Evolutionary conservation across 2,113 vertebrate genomes (phyloP).

Genomic region (Eonycteris spelaea): DNA sequence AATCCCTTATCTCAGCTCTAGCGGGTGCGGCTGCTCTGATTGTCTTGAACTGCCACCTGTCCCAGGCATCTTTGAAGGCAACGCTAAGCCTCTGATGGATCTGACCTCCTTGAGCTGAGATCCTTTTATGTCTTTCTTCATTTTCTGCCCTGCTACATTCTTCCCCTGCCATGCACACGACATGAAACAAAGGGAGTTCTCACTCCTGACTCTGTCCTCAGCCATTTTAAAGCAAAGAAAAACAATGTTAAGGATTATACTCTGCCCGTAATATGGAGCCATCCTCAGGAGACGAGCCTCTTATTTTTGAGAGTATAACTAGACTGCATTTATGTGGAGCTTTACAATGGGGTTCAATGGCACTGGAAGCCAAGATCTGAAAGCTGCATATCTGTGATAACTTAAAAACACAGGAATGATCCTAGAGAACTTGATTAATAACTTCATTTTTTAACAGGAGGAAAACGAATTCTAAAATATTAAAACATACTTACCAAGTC

Average conservation of each 20-base stretch:
- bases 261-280: constrained; percentile 78
- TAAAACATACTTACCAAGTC: neutral
- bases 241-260: constrained; percentile 87
- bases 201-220: constrained; percentile 87
- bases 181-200: constrained; percentile 88
- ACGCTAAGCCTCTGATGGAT: constrained; percentile 96
- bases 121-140: constrained; percentile 99
- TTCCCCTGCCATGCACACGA: constrained; percentile 81
- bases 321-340: constrained; percentile 72
- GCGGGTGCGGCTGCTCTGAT: constrained; percentile 93
- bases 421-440: constrained; percentile 76
- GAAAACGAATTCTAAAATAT: constrained; percentile 66
- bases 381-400: constrained; percentile 85
- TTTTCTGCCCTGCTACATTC: constrained; percentile 96
- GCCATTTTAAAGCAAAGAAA: constrained; percentile 86
- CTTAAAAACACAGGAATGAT: constrained; percentile 77
- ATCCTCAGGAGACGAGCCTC: constrained; percentile 84
- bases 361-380: constrained; percentile 79
- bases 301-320: constrained; percentile 85
- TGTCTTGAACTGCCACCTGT: constrained; percentile 99
- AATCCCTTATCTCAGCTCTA: constrained; percentile 96
- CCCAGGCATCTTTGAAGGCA: constrained; percentile 99
- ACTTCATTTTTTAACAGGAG: constrained; percentile 68
- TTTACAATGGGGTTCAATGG: constrained; percentile 78
- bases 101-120: constrained; percentile 98